Conservation (phyloP, 2,113 vertebrate species). For the Sylvietta virens region DNA sequence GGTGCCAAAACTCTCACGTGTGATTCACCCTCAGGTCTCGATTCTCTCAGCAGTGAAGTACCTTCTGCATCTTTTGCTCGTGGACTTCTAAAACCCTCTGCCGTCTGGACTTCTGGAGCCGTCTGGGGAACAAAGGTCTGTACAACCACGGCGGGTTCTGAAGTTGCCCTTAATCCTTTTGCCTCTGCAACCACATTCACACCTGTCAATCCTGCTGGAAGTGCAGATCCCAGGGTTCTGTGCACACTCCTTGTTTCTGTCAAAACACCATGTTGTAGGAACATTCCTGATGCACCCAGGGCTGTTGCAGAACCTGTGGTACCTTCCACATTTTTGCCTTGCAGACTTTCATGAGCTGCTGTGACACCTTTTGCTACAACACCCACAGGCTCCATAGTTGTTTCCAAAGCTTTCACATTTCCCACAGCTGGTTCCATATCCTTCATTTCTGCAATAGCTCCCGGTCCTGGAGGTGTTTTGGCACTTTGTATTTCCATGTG, state of each 20-base stretch:
- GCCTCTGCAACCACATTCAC: background rate
- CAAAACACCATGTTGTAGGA: background rate
- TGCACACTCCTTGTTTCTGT: background rate
- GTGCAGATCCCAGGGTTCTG: background rate
- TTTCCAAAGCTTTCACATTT: background rate
- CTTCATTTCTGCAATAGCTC: background rate
- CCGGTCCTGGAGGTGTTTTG: background rate
- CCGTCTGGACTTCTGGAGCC: background rate
- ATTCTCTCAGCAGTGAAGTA: background rate
- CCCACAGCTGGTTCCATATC: background rate
- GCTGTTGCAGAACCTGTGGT: background rate
- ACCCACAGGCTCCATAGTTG: background rate
- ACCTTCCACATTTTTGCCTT: background rate
- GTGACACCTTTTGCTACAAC: background rate
- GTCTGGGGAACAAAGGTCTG: background rate
- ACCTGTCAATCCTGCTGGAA: background rate
- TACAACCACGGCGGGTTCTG: fast-evolving
- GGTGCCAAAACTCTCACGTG: background rate
- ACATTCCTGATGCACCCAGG: background rate
- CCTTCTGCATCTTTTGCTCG: background rate
- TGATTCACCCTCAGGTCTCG: background rate
- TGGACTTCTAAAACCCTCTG: background rate
- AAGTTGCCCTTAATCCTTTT: background rate
- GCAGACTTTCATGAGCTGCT: background rate
- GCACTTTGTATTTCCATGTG: background rate